A percentile compares a stretch with the other conserved stretches of the same genome.
These are phyloP conservation scores for Drosophila oshimai DNA, from an alignment of 1,140 invertebrate species.

Conservation along the genomic window DNA sequence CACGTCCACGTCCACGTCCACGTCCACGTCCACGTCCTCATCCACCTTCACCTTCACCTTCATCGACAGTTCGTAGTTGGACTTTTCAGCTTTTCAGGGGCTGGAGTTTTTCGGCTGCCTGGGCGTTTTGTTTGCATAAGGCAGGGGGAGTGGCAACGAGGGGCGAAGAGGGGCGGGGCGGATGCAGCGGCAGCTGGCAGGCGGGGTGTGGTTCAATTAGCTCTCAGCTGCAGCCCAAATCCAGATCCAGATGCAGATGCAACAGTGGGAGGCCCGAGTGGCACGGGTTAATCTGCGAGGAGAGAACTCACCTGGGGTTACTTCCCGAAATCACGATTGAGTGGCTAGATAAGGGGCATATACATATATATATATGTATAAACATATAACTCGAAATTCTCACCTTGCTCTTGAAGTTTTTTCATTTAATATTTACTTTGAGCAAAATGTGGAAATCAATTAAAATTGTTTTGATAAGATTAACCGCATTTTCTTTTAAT, in stretches of 20 bases:
- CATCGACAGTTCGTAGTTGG: constrained; percentile 15
- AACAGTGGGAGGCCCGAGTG: constrained; percentile 34
- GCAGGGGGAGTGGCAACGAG: not conserved
- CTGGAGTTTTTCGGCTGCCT: constrained; percentile 38
- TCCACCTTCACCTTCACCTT: not conserved
- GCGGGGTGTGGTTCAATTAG: constrained; percentile 62
- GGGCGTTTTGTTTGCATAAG: constrained; percentile 47
- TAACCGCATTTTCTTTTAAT: no score
- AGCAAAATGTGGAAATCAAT: no score
- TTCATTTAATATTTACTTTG: no score
- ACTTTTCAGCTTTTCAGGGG: constrained; percentile 30
- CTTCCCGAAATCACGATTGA: not conserved
- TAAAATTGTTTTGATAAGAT: no score
- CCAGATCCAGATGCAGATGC: constrained; percentile 26
- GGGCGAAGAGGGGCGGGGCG: not conserved
- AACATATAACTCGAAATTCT: no score
- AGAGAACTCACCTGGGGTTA: no score
- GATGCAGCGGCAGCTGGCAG: no score
- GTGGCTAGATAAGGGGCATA: not conserved
- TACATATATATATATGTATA: no score
- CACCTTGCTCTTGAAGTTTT: no score
- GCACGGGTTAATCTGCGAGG: constrained; percentile 20
- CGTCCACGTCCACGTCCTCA: not conserved
- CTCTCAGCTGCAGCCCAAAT: constrained; percentile 15
- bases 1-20: not conserved